Conservation (phyloP, 2,888 invertebrate genomes). For the Zaprionus bogoriensis region DNA sequence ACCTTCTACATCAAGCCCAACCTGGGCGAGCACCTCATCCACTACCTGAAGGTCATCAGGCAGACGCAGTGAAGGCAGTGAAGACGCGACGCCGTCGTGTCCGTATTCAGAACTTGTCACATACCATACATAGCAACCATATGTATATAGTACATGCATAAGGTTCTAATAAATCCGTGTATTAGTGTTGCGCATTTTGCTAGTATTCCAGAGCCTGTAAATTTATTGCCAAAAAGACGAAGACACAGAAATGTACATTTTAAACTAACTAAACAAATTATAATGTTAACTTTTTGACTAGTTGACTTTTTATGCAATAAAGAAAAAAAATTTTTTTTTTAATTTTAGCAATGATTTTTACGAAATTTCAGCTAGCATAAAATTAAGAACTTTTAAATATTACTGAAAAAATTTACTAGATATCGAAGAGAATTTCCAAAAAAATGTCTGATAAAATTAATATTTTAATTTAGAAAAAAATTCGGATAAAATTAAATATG, state of each 20-base stretch:
- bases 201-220: slow-evolving; percentile 24
- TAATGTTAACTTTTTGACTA: slow-evolving; percentile 22
- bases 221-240: slow-evolving; percentile 27
- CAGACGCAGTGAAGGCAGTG: slow-evolving; percentile 38
- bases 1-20: slow-evolving; percentile 80
- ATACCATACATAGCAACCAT: too few species aligned
- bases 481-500: background rate
- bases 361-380: too few species aligned
- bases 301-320: slow-evolving; percentile 52
- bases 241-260: slow-evolving; percentile 13
- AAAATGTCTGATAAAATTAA: too few species aligned
- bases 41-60: slow-evolving; percentile 79
- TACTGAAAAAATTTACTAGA: too few species aligned
- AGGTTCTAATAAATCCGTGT: slow-evolving; percentile 4
- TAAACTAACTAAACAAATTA: slow-evolving; percentile 6
- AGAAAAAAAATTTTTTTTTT: background rate
- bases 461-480: too few species aligned
- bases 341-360: too few species aligned
- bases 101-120: slow-evolving; percentile 31
- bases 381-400: too few species aligned
- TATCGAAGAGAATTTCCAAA: too few species aligned
- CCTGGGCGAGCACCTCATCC: slow-evolving; percentile 79
- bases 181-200: slow-evolving; percentile 19
- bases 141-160: background rate
- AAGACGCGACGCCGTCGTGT: background rate